phyloP scores from a whole-genome alignment of 2,888 invertebrate genomes.

The Trichopria drosophilae region DNA sequence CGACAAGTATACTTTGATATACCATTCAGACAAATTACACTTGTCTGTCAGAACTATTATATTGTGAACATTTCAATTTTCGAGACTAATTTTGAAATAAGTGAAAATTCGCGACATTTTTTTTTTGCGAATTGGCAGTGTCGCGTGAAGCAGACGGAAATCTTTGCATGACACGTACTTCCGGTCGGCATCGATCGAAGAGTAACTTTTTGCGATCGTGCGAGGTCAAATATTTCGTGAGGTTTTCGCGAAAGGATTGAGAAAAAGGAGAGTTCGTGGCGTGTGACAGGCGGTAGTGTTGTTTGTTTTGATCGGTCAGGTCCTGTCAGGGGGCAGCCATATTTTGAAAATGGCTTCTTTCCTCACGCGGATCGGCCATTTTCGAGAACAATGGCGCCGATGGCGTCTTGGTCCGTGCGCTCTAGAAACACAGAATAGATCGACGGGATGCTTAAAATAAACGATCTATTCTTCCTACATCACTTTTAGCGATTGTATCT shows the following conservation, averaged over 20 bases:
- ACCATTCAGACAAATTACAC: too few relatives aligned
- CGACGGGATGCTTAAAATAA: too few relatives aligned
- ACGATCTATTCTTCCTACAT: too few relatives aligned
- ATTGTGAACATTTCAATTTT: conserved; percentile 2
- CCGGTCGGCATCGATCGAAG: conserved; percentile 49
- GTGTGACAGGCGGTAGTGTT: conserved; percentile 31
- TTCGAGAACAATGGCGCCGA: conserved; percentile 57
- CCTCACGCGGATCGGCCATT: conserved; percentile 43
- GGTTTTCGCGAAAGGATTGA: too few relatives aligned
- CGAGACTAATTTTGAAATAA: conserved; percentile 28
- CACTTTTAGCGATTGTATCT: too few relatives aligned
- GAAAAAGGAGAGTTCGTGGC: too few relatives aligned
- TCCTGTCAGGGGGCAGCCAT: conserved; percentile 65
- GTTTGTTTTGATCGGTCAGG: conserved; percentile 60
- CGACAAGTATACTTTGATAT: conserved; percentile 18
- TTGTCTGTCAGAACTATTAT: too few relatives aligned
- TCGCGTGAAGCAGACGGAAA: too few relatives aligned
- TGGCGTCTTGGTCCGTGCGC: not conserved
- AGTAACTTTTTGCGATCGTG: too few relatives aligned
- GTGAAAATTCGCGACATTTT: conserved; percentile 48
- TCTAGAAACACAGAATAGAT: too few relatives aligned
- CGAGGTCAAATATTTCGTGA: too few relatives aligned
- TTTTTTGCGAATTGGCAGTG: too few relatives aligned
- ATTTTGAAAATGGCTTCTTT: conserved; percentile 66
- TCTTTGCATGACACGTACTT: conserved; percentile 55